Evolutionary conservation across 2,113 vertebrate genomes (phyloP).

Genomic region (Suricata suricatta): DNA sequence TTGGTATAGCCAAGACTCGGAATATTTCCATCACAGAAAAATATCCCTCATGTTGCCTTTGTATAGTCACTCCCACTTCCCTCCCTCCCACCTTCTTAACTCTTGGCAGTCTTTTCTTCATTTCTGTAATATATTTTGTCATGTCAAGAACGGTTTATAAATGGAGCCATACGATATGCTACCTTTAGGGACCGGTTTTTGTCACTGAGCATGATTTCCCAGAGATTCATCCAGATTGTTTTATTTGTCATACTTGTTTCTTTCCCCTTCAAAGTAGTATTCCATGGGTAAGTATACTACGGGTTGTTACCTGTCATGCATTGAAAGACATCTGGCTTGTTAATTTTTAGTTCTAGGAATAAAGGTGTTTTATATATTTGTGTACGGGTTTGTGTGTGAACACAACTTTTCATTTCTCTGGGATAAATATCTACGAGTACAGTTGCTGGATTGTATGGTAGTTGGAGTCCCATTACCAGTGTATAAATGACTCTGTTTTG

Average conservation of each 20-base stretch:
- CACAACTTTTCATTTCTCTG: background rate
- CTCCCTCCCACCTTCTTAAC: background rate
- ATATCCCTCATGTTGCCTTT: background rate
- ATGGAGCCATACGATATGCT: background rate
- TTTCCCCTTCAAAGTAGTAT: background rate
- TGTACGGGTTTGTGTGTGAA: background rate
- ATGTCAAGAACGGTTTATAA: background rate
- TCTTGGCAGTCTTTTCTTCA: background rate
- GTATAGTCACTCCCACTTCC: background rate
- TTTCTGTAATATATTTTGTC: background rate
- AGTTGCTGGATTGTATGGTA: background rate
- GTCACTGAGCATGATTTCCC: background rate
- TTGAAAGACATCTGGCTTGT: background rate
- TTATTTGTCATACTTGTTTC: background rate
- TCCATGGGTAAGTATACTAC: background rate
- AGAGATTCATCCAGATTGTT: background rate
- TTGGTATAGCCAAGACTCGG: fast-evolving
- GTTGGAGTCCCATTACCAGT: background rate
- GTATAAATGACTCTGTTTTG: background rate
- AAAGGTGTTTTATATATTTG: background rate
- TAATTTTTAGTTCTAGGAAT: background rate
- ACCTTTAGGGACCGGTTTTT: background rate
- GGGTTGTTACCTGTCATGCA: background rate
- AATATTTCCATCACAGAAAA: background rate
- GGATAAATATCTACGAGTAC: background rate